phyloP scores from a whole-genome alignment of 2,797 vertebrate genomes.

The Oreonectes daqikongensis region DNA sequence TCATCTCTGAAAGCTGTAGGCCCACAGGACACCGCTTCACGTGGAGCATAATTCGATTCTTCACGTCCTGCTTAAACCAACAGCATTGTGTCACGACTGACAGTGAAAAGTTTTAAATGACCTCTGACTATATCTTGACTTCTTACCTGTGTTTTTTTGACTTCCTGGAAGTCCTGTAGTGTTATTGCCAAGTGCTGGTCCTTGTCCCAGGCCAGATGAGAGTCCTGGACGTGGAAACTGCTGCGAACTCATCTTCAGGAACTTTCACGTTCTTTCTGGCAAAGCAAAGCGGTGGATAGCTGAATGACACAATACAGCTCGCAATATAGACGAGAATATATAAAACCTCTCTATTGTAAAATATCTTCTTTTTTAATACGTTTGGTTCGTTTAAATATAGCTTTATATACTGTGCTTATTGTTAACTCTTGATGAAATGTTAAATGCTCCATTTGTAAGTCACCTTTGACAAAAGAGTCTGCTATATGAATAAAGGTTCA shows the following conservation, averaged over 20 bases:
- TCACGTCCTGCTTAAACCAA: constrained; percentile 70
- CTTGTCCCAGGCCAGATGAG: constrained; percentile 79
- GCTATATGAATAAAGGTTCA: too few species aligned
- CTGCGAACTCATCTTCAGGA: constrained; percentile 90
- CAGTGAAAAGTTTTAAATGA: neutral
- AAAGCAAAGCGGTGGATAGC: neutral
- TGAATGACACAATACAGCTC: neutral
- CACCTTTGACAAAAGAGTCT: too few species aligned
- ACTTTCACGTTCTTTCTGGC: constrained; percentile 38
- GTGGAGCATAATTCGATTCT: constrained; percentile 81
- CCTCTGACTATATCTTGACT: neutral
- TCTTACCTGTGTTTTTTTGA: constrained; percentile 77
- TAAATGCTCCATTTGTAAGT: too few species aligned
- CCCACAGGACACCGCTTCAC: constrained; percentile 61
- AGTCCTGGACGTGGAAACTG: constrained; percentile 90
- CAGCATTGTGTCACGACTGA: neutral
- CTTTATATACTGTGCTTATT: too few species aligned
- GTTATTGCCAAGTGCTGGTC: constrained; percentile 77
- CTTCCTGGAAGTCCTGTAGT: constrained; percentile 80
- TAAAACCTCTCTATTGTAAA: too few species aligned
- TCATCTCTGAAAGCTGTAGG: constrained; percentile 85
- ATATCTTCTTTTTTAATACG: too few species aligned
- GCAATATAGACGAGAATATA: neutral
- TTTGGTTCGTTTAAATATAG: too few species aligned
- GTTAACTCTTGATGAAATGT: too few species aligned